Evolutionary conservation across 2,888 invertebrate species (phyloP).

Genomic region (Meliscaeva auricollis): DNA sequence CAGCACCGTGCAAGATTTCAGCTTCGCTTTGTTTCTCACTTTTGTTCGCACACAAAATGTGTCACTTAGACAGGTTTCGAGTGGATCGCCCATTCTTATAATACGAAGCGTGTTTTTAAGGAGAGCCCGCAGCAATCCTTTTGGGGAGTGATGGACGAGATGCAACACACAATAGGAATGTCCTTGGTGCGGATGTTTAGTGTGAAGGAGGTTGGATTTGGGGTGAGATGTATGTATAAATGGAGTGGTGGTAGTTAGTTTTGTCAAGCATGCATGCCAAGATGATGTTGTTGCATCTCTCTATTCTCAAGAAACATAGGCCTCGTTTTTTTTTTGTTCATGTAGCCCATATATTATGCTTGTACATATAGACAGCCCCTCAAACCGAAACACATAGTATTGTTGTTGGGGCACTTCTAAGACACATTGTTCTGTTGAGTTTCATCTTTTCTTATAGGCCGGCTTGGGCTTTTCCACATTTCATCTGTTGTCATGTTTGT

Average conservation of each 20-base stretch:
- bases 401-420: slow-evolving; percentile 56
- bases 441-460: slow-evolving; percentile 37
- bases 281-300: slow-evolving; percentile 60
- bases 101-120: slow-evolving; percentile 42
- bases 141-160: slow-evolving; percentile 65
- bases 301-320: slow-evolving; percentile 39
- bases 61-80: slow-evolving; percentile 70
- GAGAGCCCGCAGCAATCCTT: slow-evolving; percentile 58
- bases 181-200: slow-evolving; percentile 68
- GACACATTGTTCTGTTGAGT: slow-evolving; percentile 63
- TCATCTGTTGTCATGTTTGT: slow-evolving; percentile 30
- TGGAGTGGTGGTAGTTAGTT: slow-evolving; percentile 44
- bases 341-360: not conserved
- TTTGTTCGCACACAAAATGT: slow-evolving; percentile 63
- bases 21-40: slow-evolving; percentile 61
- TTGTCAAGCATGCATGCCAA: slow-evolving; percentile 54
- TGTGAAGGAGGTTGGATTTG: slow-evolving; percentile 34
- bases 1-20: slow-evolving; percentile 51
- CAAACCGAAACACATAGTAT: slow-evolving; percentile 1
- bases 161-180: slow-evolving; percentile 65
- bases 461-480: not conserved
- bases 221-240: slow-evolving; percentile 8
- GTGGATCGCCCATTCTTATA: slow-evolving; percentile 55
- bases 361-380: not conserved
- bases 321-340: slow-evolving; percentile 1